Evolutionary conservation across 1,140 invertebrate genomes (phyloP), one percentile per base, ranked within the genome.

Genomic region (Globodera ellingtonae): DNA sequence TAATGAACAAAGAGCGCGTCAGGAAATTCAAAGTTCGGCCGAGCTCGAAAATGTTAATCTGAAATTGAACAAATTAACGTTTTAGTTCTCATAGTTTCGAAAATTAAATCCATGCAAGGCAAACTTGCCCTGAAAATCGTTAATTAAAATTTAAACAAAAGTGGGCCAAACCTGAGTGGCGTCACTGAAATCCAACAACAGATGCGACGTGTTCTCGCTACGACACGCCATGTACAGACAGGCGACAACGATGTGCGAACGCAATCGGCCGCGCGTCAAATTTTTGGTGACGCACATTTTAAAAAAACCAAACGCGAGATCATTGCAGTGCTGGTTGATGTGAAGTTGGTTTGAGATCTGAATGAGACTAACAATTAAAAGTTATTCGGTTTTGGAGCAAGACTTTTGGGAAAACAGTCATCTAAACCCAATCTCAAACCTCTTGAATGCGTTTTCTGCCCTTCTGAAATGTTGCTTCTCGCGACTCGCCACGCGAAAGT

Each of bases 181-280:
- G 91, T 99, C 97, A 91, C 95, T 97, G 66, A 98, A 96, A 90
- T 99, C 97, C 84, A 99, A 94, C n/a, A 98, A 91, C 93, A 94
- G 94, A 95, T 94, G 96, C 82, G 94, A 93, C 81, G 96, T 98
- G 79, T 93, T 94, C 91, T 98, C 95, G 35, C 94, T 94, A 80
- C 97, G 92, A 87, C 97, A 98, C 3, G 95, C 97, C 83, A 99
- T 95, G 87, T 99, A 99, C 9, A 99, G 93, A 91, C 97, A 99
- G 67, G 97, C 96, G 77, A 96, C 96, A 89, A 97, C 93, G 79
- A 98, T 95, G 86, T 95, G 94, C n/a, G 92, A 92, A 84, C 94
- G 93, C 82, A 94, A 95, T 46, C 97, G 91, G 52, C 97, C 97
- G 86, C 95, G 92, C 0, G 96, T 98, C 35, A 98, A 82, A 75